Conservation (phyloP, 2,888 invertebrate species). For the Phengaris arion region DNA sequence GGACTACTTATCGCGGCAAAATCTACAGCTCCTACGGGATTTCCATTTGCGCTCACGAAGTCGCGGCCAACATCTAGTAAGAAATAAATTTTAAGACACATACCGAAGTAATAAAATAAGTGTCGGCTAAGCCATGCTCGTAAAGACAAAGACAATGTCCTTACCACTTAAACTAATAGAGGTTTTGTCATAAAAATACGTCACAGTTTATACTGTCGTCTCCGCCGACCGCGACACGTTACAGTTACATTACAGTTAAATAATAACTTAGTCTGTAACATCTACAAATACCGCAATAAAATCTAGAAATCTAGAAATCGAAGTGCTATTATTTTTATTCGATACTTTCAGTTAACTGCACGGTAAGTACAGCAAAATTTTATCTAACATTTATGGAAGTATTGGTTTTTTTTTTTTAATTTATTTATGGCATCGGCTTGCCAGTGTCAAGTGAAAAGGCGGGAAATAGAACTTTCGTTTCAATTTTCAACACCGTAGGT, state of each 20-base stretch:
- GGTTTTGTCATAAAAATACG: conserved; percentile 68
- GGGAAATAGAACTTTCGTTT: too few species aligned
- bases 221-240: background rate
- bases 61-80: background rate
- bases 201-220: conserved; percentile 55
- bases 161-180: conserved; percentile 69
- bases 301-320: background rate
- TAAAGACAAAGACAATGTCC: conserved; percentile 48
- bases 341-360: too few species aligned
- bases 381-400: too few species aligned
- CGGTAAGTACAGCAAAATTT: too few species aligned
- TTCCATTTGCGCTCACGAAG: too few species aligned
- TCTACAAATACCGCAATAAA: background rate
- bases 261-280: background rate
- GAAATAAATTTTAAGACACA: conserved; percentile 4
- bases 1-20: too few species aligned
- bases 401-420: too few species aligned
- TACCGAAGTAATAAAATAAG: conserved; percentile 6
- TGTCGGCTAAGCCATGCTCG: conserved; percentile 45
- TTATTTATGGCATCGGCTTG: too few species aligned
- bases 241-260: background rate
- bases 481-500: too few species aligned
- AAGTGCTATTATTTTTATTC: background rate
- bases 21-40: too few species aligned
- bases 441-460: too few species aligned